Conservation (phyloP, 2,888 invertebrate genomes). For the Spodoptera picta region DNA sequence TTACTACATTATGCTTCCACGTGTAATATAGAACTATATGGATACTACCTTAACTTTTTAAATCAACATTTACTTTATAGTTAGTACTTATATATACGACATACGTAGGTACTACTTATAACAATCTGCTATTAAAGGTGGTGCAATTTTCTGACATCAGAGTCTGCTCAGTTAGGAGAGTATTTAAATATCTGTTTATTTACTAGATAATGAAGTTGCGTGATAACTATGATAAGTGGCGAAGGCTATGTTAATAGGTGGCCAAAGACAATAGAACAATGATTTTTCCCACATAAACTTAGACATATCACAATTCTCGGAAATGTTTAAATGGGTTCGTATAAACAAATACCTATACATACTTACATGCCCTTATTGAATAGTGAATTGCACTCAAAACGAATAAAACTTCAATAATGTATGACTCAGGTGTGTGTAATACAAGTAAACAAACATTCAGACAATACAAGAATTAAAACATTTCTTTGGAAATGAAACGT, state of each 20-base stretch:
- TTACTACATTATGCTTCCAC: too few species aligned
- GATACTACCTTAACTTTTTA: too few species aligned
- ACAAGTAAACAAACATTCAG: too few species aligned
- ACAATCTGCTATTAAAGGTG: background rate
- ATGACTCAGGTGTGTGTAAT: too few species aligned
- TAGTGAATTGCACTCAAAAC: constrained; percentile 20
- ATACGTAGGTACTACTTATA: background rate
- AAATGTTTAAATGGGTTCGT: constrained; percentile 56
- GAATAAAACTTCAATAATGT: too few species aligned
- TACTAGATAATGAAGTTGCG: constrained; percentile 67
- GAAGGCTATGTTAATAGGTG: constrained; percentile 78
- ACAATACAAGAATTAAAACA: too few species aligned
- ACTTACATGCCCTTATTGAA: constrained; percentile 15
- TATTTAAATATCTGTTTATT: constrained; percentile 34
- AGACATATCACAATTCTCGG: constrained; percentile 77
- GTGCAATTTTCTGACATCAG: constrained; percentile 31
- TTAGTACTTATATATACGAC: background rate
- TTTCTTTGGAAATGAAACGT: too few species aligned
- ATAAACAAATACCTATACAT: constrained; percentile 31
- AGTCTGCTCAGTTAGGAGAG: constrained; percentile 17
- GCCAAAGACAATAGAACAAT: constrained; percentile 85
- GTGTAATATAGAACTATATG: too few species aligned
- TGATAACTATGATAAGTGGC: constrained; percentile 77
- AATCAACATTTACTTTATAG: too few species aligned
- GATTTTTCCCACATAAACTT: constrained; percentile 79